Conservation (phyloP, 2,888 invertebrate genomes). For the Dynastes maya region DNA sequence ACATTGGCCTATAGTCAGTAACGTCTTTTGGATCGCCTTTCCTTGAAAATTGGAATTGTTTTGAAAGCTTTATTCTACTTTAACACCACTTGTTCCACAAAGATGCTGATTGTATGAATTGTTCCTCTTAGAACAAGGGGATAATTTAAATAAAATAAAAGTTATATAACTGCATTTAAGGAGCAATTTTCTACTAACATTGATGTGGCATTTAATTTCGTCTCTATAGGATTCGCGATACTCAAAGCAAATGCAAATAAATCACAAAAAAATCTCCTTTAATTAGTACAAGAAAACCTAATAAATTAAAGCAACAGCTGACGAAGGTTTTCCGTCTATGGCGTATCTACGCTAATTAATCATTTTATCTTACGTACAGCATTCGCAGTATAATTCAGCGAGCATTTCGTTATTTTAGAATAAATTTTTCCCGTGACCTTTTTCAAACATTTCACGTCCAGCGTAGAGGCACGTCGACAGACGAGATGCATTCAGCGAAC, state of each 20-base stretch:
- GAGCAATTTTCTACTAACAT: not conserved
- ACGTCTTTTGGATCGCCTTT: too few species aligned
- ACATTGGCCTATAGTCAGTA: too few species aligned
- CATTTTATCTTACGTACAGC: conserved; percentile 5
- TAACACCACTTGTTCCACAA: too few species aligned
- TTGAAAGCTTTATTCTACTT: too few species aligned
- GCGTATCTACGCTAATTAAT: conserved; percentile 11
- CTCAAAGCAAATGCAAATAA: not conserved
- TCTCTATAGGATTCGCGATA: not conserved
- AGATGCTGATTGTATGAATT: too few species aligned
- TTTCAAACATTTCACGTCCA: conserved; percentile 8
- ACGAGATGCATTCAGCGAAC: not conserved
- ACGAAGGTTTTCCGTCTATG: conserved; percentile 1
- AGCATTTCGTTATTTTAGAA: conserved; percentile 1
- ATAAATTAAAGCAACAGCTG: conserved; percentile 16
- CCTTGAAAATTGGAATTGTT: too few species aligned
- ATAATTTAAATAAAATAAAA: not conserved
- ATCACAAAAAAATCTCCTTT: not conserved
- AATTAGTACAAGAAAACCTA: not conserved
- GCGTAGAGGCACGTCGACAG: not conserved
- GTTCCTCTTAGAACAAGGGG: not conserved
- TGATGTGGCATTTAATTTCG: not conserved
- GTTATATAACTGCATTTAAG: not conserved
- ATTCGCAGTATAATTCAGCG: not conserved
- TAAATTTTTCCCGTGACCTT: conserved; percentile 11